Conservation (phyloP, 2,113 vertebrate species). For the Pangasianodon hypophthalmus region DNA sequence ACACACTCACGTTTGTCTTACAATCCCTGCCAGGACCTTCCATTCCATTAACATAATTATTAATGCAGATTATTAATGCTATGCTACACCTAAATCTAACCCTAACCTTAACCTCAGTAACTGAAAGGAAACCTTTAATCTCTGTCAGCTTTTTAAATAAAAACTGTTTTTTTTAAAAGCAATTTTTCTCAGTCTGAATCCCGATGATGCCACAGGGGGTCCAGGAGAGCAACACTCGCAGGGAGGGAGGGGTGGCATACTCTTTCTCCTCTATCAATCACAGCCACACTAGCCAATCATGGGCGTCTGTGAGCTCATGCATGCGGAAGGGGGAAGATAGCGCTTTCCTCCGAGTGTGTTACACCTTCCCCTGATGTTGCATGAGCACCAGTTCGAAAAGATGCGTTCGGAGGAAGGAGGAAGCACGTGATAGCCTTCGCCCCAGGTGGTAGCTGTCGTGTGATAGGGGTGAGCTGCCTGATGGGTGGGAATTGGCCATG, state of each 20-base stretch:
- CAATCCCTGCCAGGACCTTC: neutral
- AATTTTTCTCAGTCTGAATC: neutral
- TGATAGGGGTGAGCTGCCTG: neutral
- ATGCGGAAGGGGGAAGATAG: neutral
- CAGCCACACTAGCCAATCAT: neutral
- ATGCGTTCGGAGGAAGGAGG: neutral
- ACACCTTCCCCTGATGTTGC: neutral
- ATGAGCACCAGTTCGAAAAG: neutral
- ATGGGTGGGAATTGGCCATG: neutral
- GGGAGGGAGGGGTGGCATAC: neutral
- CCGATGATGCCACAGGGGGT: neutral
- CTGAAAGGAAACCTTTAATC: neutral
- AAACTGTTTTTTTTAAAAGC: neutral
- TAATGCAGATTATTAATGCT: neutral
- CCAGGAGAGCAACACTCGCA: neutral
- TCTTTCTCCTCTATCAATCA: neutral
- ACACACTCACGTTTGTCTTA: neutral
- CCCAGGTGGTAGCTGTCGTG: neutral
- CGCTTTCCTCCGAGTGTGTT: neutral
- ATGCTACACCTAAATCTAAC: neutral
- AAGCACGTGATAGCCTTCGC: neutral
- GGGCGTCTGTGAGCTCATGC: neutral
- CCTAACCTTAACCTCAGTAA: neutral
- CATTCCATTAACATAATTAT: neutral
- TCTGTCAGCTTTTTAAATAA: neutral